phyloP scores from a whole-genome alignment of 2,888 invertebrate genomes.

The Steinernema hermaphroditum region DNA sequence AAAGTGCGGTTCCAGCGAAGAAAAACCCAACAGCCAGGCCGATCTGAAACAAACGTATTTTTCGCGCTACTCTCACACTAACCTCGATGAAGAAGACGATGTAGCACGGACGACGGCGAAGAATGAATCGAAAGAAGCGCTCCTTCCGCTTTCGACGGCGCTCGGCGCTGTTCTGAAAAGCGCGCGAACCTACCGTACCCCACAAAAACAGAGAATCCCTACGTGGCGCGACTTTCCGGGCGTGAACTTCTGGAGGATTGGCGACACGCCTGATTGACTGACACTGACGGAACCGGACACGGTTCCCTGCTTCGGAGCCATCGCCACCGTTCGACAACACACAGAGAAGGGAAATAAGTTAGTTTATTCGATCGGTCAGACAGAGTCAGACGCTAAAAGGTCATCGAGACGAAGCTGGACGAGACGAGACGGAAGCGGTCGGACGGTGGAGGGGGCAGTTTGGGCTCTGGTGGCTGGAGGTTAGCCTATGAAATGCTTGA shows the following conservation, averaged over 20 bases:
- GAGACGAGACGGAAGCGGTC: background rate
- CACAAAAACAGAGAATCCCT: too few species aligned
- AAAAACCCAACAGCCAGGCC: background rate
- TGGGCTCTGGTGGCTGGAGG: too few species aligned
- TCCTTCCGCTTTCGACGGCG: background rate
- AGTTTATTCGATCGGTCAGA: too few species aligned
- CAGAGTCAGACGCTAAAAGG: too few species aligned
- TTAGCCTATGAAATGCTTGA: conserved; percentile 70
- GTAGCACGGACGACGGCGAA: conserved; percentile 6
- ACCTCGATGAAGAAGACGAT: conserved; percentile 10
- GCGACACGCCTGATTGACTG: too few species aligned
- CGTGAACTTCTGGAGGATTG: too few species aligned
- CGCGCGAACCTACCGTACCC: too few species aligned
- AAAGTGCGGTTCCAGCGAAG: background rate
- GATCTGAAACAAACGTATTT: background rate
- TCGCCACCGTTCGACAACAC: too few species aligned
- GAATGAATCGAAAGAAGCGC: conserved; percentile 15
- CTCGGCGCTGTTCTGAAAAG: background rate
- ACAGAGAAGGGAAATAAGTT: too few species aligned
- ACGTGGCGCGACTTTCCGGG: too few species aligned
- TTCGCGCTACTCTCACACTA: background rate
- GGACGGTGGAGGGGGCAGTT: background rate
- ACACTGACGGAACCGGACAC: too few species aligned
- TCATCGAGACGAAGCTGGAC: background rate
- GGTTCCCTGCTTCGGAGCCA: too few species aligned